Conservation (phyloP, 2,888 invertebrate species). For the Caenorhabditis macrosperma region DNA sequence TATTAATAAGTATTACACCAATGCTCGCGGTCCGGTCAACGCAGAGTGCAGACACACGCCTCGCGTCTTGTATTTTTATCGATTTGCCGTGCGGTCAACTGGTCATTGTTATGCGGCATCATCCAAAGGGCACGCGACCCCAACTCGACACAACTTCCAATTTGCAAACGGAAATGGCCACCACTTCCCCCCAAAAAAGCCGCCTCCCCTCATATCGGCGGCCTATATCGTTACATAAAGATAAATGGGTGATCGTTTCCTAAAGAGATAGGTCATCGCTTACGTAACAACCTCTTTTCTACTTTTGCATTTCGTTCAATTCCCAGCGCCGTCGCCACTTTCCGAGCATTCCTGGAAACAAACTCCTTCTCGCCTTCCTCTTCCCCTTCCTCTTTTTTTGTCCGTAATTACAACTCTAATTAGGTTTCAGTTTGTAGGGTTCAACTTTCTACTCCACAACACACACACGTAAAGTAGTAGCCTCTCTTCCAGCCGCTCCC, state of each 20-base stretch:
- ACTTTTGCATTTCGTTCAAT: constrained; percentile 1
- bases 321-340: background rate
- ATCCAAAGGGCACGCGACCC: no score
- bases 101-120: no score
- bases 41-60: background rate
- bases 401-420: constrained; percentile 47
- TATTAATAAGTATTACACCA: constrained; percentile 45
- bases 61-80: constrained; percentile 18
- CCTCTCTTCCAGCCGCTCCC: no score
- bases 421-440: constrained; percentile 32
- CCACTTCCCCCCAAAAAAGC: background rate
- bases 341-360: constrained; percentile 28
- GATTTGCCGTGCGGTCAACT: background rate
- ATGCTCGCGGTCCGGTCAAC: background rate
- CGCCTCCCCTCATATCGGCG: background rate
- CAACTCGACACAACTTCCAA: no score
- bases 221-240: constrained; percentile 47
- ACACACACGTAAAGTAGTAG: no score
- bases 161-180: background rate
- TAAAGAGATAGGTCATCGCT: constrained; percentile 48
- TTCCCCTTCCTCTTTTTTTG: constrained; percentile 15
- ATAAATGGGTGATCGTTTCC: constrained; percentile 32
- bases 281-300: constrained; percentile 22
- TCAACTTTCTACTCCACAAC: constrained; percentile 15
- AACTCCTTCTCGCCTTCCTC: constrained; percentile 14